Evolutionary conservation across 2,113 vertebrate genomes (phyloP).

Genomic region (Calyptomena viridis): DNA sequence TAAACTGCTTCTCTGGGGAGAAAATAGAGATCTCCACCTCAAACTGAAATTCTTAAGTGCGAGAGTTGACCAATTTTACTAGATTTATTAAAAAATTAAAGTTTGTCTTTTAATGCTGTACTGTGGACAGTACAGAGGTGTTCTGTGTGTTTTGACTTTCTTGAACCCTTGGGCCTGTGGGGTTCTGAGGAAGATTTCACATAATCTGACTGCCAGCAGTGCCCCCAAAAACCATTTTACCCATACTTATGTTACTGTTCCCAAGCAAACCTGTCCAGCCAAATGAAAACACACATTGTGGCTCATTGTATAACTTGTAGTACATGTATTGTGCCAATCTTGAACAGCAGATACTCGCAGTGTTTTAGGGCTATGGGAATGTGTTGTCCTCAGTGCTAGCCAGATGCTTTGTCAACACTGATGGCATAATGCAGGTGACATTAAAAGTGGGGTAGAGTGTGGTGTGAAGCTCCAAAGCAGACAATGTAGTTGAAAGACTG

Average conservation of each 20-base stretch:
- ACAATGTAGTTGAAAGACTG: not conserved
- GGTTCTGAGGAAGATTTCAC: not conserved
- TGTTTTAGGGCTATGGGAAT: not conserved
- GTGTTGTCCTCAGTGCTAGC: not conserved
- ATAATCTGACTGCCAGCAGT: not conserved
- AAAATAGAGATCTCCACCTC: not conserved
- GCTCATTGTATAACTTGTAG: not conserved
- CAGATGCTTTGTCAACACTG: not conserved
- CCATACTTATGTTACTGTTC: not conserved
- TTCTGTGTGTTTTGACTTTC: not conserved
- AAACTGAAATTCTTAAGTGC: not conserved
- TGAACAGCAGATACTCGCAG: not conserved
- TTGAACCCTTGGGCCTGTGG: not conserved
- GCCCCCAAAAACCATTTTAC: not conserved
- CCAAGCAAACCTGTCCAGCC: not conserved
- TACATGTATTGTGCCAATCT: not conserved
- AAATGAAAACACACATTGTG: not conserved
- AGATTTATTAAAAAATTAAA: not conserved
- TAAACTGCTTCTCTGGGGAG: not conserved
- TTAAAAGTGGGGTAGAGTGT: not conserved
- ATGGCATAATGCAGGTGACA: not conserved
- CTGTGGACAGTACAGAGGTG: not conserved
- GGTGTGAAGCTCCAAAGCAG: not conserved
- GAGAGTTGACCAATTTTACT: not conserved
- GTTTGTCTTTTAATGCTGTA: not conserved